A percentile compares a stretch with the other conserved stretches of the same genome.
Evolutionary conservation across 1,140 invertebrate genomes (phyloP).

Genomic region (Drosophila seguyi): DNA sequence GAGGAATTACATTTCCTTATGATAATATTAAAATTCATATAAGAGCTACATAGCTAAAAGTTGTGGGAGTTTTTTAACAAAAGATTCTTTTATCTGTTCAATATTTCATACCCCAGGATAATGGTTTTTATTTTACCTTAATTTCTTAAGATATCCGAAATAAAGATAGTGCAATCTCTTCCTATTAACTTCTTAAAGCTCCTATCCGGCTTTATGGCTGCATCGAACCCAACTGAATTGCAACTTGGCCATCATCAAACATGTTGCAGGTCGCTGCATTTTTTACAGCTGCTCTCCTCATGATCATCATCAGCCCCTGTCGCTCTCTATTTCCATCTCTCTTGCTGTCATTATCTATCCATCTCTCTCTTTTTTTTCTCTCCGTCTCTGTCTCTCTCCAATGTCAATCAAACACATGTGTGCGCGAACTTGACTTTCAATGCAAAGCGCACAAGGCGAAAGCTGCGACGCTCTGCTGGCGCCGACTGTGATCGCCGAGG

Average conservation of each 20-base stretch:
- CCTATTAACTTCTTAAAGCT: neutral
- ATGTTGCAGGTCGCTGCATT: conserved; percentile 11
- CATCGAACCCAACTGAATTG: conserved; percentile 9
- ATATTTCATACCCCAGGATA: neutral
- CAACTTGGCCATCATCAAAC: conserved; percentile 18
- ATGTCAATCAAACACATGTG: conserved; percentile 66
- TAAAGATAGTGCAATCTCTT: neutral
- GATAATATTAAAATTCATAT: too few species aligned
- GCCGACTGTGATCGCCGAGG: conserved; percentile 48
- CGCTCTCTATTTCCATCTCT: neutral
- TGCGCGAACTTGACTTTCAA: conserved; percentile 83
- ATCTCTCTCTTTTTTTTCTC: neutral
- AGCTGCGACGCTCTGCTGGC: conserved; percentile 56
- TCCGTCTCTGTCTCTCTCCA: conserved; percentile 18
- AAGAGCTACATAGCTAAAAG: neutral
- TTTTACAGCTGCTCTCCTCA: conserved; percentile 28
- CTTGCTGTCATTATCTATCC: neutral
- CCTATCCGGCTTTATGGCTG: neutral
- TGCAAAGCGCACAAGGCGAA: conserved; percentile 78
- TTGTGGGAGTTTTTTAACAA: neutral
- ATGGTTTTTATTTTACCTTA: neutral
- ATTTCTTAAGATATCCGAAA: neutral
- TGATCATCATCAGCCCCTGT: conserved; percentile 16
- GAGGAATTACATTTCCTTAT: neutral
- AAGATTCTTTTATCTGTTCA: too few species aligned